phyloP scores from a whole-genome alignment of 2,888 invertebrate genomes.

The Arge pagana region DNA sequence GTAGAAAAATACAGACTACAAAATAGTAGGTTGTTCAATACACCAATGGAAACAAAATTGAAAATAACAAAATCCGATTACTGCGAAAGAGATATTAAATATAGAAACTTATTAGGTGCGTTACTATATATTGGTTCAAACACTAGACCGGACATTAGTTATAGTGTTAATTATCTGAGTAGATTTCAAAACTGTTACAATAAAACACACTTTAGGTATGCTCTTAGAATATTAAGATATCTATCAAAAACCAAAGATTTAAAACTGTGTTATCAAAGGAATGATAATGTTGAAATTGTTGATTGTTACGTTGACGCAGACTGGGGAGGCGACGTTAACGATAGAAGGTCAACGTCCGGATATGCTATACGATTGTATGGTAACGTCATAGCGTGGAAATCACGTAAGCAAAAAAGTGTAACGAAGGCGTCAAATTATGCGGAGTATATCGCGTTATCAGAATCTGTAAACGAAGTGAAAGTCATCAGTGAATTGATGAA shows the following conservation, averaged over 20 bases:
- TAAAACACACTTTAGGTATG: conserved; percentile 36
- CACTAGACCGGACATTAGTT: conserved; percentile 43
- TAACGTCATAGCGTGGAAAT: conserved; percentile 18
- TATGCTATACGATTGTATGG: conserved; percentile 13
- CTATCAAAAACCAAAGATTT: conserved; percentile 37
- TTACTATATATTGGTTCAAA: conserved; percentile 41
- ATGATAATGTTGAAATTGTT: conserved; percentile 18
- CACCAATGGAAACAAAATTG: conserved; percentile 43
- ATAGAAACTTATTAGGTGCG: conserved; percentile 34
- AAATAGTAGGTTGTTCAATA: conserved; percentile 34
- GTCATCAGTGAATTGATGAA: conserved; percentile 14
- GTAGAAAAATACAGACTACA: conserved; percentile 31
- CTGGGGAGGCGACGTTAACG: not conserved
- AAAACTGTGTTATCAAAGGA: conserved; percentile 32
- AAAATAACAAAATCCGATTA: conserved; percentile 12
- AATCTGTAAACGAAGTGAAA: conserved; percentile 17
- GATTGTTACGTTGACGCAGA: conserved; percentile 26
- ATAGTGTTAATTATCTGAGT: conserved; percentile 46
- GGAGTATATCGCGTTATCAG: conserved; percentile 23
- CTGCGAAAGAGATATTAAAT: conserved; percentile 34
- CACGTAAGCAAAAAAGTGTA: conserved; percentile 18
- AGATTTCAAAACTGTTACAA: conserved; percentile 45
- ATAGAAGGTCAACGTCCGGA: conserved; percentile 21
- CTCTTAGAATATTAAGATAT: conserved; percentile 41
- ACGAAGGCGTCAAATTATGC: no score